Percentiles rank a stretch among this genome's conserved stretches.
Conservation (phyloP, 2,888 invertebrate species). For the Caenorhabditis doughertyi region DNA sequence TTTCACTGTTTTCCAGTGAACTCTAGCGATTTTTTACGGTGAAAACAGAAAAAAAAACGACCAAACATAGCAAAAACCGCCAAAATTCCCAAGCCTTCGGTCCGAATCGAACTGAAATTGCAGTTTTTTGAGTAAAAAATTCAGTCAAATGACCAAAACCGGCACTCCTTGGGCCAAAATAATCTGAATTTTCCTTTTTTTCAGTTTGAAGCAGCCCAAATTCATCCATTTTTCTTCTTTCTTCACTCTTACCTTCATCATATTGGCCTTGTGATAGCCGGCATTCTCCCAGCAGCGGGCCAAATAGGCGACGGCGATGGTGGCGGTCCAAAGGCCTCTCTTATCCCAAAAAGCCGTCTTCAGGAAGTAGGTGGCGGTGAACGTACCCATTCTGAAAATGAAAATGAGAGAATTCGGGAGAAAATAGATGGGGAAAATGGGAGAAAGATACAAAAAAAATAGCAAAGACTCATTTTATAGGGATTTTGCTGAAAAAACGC, state of each 20-base stretch:
- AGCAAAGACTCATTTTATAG: too few species aligned
- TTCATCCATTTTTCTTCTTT: too few species aligned
- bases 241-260: slow-evolving; percentile 81
- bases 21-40: too few species aligned
- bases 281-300: slow-evolving; percentile 74
- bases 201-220: too few species aligned
- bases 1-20: too few species aligned
- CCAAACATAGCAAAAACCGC: too few species aligned
- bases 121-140: background rate
- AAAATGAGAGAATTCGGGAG: background rate
- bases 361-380: slow-evolving; percentile 74
- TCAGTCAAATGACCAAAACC: too few species aligned
- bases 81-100: too few species aligned
- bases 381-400: slow-evolving; percentile 74
- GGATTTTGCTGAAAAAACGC: too few species aligned
- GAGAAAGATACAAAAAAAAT: background rate
- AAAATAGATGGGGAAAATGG: background rate
- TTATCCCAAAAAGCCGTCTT: slow-evolving; percentile 72
- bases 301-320: slow-evolving; percentile 70
- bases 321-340: slow-evolving; percentile 63
- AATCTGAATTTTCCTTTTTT: too few species aligned
- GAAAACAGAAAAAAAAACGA: too few species aligned
- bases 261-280: slow-evolving; percentile 71
- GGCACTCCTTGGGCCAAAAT: too few species aligned
- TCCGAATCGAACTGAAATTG: background rate